These are phyloP conservation scores for Larimichthys polyactis DNA, from an alignment of 2,113 vertebrate genomes.

Conservation along the genomic window DNA sequence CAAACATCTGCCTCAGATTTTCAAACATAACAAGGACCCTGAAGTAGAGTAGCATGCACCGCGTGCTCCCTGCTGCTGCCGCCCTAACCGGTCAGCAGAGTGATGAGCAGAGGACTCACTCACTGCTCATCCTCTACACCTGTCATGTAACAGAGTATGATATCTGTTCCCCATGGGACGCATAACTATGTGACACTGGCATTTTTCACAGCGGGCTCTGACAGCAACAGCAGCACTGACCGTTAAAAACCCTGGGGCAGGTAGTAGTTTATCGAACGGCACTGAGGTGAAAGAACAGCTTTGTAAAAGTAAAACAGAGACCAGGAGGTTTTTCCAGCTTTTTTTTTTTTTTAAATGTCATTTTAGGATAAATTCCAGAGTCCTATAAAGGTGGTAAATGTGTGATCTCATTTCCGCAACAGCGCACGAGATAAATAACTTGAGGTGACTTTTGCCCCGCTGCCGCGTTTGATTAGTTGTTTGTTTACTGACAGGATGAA, in stretches of 20 bases:
- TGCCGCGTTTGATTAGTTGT: constrained; percentile 39
- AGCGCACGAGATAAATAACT: background rate
- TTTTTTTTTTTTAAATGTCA: background rate
- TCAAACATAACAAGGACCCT: background rate
- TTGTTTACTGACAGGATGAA: constrained; percentile 52
- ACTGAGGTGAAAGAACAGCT: constrained; percentile 47
- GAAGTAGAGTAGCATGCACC: background rate
- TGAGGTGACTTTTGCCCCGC: constrained; percentile 10
- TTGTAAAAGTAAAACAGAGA: constrained; percentile 16
- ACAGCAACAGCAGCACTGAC: constrained; percentile 50
- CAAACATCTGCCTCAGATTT: background rate
- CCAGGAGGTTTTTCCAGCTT: background rate
- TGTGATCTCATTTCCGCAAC: background rate
- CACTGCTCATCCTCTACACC: constrained; percentile 62
- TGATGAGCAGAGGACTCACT: constrained; percentile 61
- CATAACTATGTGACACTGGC: constrained; percentile 55
- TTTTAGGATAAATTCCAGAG: background rate
- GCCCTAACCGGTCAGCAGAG: constrained; percentile 50
- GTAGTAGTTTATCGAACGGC: constrained; percentile 44
- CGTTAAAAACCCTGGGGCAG: constrained; percentile 32
- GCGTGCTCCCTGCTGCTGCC: background rate
- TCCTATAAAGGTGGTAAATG: background rate
- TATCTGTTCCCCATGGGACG: constrained; percentile 61
- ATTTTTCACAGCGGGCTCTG: constrained; percentile 58
- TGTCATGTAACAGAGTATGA: constrained; percentile 69